Conservation (phyloP, 2,797 vertebrate genomes). For the Bradypodion ventrale region DNA sequence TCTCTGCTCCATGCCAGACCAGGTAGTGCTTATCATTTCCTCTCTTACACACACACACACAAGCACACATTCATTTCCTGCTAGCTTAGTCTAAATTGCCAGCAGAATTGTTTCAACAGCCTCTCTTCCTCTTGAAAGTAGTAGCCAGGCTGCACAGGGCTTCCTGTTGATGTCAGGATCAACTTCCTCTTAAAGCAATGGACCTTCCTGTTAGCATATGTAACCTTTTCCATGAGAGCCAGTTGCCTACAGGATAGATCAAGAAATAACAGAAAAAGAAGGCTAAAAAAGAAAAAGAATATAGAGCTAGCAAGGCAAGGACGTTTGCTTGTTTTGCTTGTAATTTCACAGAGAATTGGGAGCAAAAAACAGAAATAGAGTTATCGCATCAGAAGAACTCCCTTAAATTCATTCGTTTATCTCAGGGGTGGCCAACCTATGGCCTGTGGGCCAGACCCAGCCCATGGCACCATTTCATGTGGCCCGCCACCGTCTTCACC, state of each 20-base stretch:
- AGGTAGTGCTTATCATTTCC: conserved; percentile 79
- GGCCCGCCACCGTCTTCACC: too few relatives aligned
- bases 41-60: conserved; percentile 61
- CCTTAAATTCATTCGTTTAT: not conserved
- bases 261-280: not conserved
- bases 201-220: conserved; percentile 73
- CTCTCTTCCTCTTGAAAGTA: conserved; percentile 65
- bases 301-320: not conserved
- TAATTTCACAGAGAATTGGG: not conserved
- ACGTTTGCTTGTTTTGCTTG: conserved; percentile 14
- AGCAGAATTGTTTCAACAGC: conserved; percentile 79
- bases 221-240: conserved; percentile 72
- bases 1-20: conserved; percentile 64
- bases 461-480: too few relatives aligned
- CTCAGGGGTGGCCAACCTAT: too few relatives aligned
- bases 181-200: conserved; percentile 78
- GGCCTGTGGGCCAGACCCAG: too few relatives aligned
- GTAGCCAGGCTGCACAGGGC: conserved; percentile 61
- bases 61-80: conserved; percentile 76
- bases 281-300: not conserved
- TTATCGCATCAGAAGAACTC: not conserved
- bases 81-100: conserved; percentile 48
- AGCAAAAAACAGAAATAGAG: not conserved
- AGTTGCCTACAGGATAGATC: conserved; percentile 40
- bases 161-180: conserved; percentile 83